These are phyloP conservation scores for Strigamia maritima DNA, from an alignment of 2,888 invertebrate genomes.

Conservation along the genomic window DNA sequence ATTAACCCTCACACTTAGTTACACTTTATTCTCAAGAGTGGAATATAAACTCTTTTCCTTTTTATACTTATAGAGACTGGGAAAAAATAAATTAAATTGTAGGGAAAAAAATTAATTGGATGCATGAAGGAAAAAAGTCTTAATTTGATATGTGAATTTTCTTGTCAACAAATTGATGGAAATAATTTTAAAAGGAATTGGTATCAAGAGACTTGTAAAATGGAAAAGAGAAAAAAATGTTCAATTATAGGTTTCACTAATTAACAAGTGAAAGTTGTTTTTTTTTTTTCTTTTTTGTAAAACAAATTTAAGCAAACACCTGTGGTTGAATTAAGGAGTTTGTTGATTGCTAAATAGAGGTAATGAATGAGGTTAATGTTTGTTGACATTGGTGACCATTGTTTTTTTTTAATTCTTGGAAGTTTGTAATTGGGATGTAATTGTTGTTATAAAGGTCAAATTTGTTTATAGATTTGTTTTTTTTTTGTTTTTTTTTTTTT, in stretches of 20 bases:
- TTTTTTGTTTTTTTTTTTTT: background rate
- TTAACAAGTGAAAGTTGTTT: background rate
- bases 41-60: background rate
- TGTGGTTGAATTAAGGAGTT: background rate
- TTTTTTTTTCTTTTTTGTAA: background rate
- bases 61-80: background rate
- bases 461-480: too few species aligned
- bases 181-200: background rate
- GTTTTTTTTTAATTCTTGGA: background rate
- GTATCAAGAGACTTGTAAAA: background rate
- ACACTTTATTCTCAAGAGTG: constrained; percentile 9
- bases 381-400: background rate
- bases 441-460: background rate
- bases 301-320: background rate
- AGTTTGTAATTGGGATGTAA: background rate
- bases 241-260: background rate
- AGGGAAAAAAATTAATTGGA: background rate
- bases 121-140: background rate
- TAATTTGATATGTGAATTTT: background rate
- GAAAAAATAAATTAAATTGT: too few species aligned
- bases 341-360: constrained; percentile 2
- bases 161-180: background rate
- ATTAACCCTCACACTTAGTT: constrained; percentile 6
- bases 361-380: background rate
- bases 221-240: background rate